phyloP scores from a whole-genome alignment of 1,140 invertebrate genomes.

The Heliconius melpomene region DNA sequence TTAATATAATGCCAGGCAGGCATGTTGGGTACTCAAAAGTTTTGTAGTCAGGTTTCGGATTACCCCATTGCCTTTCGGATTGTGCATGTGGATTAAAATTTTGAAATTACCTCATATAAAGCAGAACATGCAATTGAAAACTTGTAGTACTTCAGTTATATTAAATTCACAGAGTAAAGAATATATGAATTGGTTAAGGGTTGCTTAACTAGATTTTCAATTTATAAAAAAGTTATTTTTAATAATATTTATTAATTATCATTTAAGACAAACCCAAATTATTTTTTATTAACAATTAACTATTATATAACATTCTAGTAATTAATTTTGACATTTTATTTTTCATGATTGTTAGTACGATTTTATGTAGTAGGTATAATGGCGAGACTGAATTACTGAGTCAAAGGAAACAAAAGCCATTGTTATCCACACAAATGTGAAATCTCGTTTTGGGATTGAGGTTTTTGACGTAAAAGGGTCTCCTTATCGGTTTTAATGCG shows the following conservation, averaged over 20 bases:
- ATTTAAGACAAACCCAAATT: background rate
- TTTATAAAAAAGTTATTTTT: background rate
- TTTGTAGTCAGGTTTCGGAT: background rate
- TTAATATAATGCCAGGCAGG: background rate
- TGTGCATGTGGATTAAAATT: background rate
- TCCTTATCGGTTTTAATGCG: conserved; percentile 53
- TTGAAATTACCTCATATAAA: background rate
- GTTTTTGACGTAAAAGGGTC: conserved; percentile 58
- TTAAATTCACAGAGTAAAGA: background rate
- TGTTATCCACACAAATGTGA: conserved; percentile 66
- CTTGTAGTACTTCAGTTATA: background rate
- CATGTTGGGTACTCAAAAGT: background rate
- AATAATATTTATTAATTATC: background rate
- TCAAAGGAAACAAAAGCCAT: conserved; percentile 66
- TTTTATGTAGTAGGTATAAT: conserved; percentile 38
- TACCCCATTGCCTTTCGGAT: background rate
- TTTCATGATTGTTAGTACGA: conserved; percentile 11
- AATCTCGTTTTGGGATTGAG: conserved; percentile 60
- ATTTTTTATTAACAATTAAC: background rate
- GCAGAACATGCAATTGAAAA: background rate
- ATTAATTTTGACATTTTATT: background rate
- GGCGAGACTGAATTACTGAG: conserved; percentile 50
- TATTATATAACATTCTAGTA: background rate
- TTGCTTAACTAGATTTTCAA: background rate
- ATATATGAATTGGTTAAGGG: background rate